phyloP scores from a whole-genome alignment of 2,113 vertebrate species.

The Aptenodytes forsteri region DNA sequence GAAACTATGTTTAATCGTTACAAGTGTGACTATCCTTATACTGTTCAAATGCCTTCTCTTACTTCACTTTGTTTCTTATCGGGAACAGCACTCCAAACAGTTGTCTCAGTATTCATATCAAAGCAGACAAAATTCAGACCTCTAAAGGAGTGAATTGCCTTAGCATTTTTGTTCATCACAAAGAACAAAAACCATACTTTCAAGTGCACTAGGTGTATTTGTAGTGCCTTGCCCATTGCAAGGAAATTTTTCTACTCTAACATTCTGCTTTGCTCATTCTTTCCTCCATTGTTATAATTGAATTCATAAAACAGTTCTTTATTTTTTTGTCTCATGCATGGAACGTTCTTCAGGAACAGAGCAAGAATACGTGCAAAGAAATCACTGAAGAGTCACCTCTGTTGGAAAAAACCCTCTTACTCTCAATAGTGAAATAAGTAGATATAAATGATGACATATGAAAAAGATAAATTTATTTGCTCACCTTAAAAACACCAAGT shows the following conservation, averaged over 20 bases:
- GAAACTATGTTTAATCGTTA: constrained; percentile 71
- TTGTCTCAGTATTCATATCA: constrained; percentile 77
- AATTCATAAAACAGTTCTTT: constrained; percentile 64
- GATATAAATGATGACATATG: constrained; percentile 7
- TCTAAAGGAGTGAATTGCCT: constrained; percentile 69
- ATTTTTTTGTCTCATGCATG: constrained; percentile 50
- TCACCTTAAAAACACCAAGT: background rate
- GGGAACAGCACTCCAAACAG: constrained; percentile 72
- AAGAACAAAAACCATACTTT: constrained; percentile 60
- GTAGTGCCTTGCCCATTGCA: constrained; percentile 49
- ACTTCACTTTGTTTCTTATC: constrained; percentile 74
- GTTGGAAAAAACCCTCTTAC: background rate
- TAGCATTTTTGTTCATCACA: constrained; percentile 68
- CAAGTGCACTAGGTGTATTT: constrained; percentile 53
- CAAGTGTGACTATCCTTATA: constrained; percentile 71
- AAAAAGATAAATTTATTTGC: constrained; percentile 13
- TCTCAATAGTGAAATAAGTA: constrained; percentile 30
- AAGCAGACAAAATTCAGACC: constrained; percentile 75
- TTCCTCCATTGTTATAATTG: constrained; percentile 58
- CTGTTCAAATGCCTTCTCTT: constrained; percentile 68
- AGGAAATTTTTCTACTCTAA: constrained; percentile 53
- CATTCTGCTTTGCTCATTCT: constrained; percentile 67
- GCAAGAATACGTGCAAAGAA: background rate
- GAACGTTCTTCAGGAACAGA: constrained; percentile 33
- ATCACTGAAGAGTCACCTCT: background rate